Conservation (phyloP, 2,797 vertebrate genomes). For the Bucorvus abyssinicus region DNA sequence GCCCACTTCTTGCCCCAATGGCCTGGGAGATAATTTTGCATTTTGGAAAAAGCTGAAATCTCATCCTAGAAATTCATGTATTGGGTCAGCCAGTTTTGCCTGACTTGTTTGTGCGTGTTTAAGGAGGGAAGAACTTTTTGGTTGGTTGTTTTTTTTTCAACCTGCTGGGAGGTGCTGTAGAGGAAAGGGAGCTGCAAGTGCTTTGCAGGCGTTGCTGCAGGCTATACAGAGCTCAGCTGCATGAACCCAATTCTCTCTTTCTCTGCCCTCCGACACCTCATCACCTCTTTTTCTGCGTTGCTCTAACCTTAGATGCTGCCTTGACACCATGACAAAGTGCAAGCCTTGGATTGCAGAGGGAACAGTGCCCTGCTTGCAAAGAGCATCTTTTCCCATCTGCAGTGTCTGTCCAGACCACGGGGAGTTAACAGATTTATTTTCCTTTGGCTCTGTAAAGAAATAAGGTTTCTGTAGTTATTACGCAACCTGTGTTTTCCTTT, state of each 20-base stretch:
- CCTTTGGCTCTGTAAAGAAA: not conserved
- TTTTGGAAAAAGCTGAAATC: not conserved
- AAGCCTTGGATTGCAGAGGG: not conserved
- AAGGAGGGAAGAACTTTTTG: not conserved
- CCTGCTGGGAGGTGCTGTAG: not conserved
- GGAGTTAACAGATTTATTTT: not conserved
- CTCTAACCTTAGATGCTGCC: not conserved
- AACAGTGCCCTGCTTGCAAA: not conserved
- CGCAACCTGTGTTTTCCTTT: not conserved
- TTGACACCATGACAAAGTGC: not conserved
- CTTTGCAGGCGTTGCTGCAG: not conserved
- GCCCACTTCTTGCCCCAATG: not conserved
- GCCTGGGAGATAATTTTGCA: accelerated
- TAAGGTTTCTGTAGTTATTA: not conserved
- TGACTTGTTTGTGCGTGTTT: not conserved
- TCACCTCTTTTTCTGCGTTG: not conserved
- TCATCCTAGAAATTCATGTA: not conserved
- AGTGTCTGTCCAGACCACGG: not conserved
- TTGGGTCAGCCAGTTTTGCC: not conserved
- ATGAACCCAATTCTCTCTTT: not conserved
- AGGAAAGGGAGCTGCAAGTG: not conserved
- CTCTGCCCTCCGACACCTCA: not conserved
- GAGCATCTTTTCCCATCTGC: not conserved
- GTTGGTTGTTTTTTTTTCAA: not conserved
- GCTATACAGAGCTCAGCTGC: accelerated